Evolutionary conservation across 2,113 vertebrate species (phyloP), one percentile per base, ranked within the genome.

Genomic region (Prochilodus magdalenae): DNA sequence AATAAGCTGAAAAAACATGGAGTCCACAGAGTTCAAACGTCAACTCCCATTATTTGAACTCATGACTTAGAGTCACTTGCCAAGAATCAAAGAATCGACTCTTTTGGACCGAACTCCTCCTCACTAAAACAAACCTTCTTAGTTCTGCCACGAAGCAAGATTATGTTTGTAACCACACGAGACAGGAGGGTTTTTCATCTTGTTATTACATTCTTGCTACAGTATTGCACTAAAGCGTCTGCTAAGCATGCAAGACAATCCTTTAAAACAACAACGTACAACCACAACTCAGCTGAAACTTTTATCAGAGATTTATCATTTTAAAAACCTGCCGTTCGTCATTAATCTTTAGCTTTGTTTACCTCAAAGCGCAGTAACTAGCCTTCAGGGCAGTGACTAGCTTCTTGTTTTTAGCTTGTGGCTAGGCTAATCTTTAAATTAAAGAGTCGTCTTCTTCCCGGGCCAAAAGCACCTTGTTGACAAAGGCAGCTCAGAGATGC

Each of bases 401-500:
- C 24, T 27, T 82, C 73, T 59, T 79, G 57, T 82, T 75, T 75
- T 14, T 62, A 78, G 62, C 76, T 20, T 30, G 47, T 47, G 57
- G 76, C 60, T 71, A 36, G 27, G 44, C 29, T 59, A 24, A 40
- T 62, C 29, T 71, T 24, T 36, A 67, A 14, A 71, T 30, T 57
- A 13, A 36, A 51, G 51, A 83, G 55, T 86, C 76, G 85, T 86
- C 79, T 78, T 87, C 66, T 73, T 53, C 77, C 55, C 16, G 49
- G 49, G 69, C 60, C 29, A 89, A 79, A 89, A 90, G 79, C 87
- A 81, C 84, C 86, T 92, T 88, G 86, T 89, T 89, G 84, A 91
- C 86, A 86, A 85, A 89, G 88, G 86, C 36, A 20, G 53, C 71
- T 63, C 78, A 73, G 72, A 82, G 80, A 79, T 80, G 81, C 83